phyloP scores from a whole-genome alignment of 1,140 invertebrate species.

The Macrobrachium rosenbergii region DNA sequence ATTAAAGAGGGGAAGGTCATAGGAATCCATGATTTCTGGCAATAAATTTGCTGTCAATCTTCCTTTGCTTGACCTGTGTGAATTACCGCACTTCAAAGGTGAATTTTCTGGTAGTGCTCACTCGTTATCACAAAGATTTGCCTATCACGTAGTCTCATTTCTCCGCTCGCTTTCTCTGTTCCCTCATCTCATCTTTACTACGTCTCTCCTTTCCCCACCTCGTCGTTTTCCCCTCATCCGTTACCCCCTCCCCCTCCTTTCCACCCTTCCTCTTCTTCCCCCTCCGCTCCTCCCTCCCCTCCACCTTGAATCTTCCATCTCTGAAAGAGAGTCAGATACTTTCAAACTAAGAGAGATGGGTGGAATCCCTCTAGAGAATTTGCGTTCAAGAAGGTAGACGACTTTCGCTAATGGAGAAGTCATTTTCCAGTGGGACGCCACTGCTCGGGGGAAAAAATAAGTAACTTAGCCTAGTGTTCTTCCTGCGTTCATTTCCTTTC shows the following conservation, averaged over 20 bases:
- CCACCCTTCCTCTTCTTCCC: background rate
- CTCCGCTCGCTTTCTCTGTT: too few relatives aligned
- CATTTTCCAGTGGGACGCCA: conserved; percentile 50
- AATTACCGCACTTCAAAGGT: too few relatives aligned
- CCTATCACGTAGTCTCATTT: too few relatives aligned
- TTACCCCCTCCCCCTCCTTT: background rate
- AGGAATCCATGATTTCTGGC: too few relatives aligned
- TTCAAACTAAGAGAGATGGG: conserved; percentile 34
- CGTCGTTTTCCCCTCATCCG: too few relatives aligned
- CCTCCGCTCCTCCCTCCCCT: background rate
- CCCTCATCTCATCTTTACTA: too few relatives aligned
- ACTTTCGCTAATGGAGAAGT: conserved; percentile 57
- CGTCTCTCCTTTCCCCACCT: too few relatives aligned
- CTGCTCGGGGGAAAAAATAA: conserved; percentile 34
- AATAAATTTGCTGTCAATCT: too few relatives aligned
- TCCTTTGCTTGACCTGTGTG: too few relatives aligned
- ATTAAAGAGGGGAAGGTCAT: too few relatives aligned
- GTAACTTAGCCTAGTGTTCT: conserved; percentile 30
- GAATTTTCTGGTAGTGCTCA: too few relatives aligned
- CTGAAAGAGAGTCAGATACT: background rate
- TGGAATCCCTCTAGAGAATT: conserved; percentile 29
- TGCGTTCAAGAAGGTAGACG: conserved; percentile 46
- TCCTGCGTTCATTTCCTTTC: conserved; percentile 48
- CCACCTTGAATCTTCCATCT: background rate
- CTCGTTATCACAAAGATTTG: too few relatives aligned